Base-by-base conservation (phyloP, 2,888 invertebrate species). In the Dasypogon diadema region DNA sequence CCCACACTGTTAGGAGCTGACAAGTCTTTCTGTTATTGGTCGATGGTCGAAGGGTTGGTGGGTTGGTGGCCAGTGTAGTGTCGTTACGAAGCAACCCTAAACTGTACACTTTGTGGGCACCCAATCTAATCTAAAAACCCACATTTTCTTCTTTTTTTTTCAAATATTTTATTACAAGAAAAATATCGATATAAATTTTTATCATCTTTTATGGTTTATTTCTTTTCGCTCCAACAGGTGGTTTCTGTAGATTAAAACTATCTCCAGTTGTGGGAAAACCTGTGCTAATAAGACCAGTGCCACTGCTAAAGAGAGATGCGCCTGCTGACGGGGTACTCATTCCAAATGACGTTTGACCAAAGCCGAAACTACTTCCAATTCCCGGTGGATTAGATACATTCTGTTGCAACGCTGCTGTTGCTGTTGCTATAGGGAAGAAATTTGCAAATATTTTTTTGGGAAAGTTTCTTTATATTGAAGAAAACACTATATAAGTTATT, bases 171-270 rank as follows among this genome's bases (percentile, higher is more conserved):
- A 42, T 55, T 22, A 55, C 10, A 21, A 55, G 2, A 55, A 21
- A 55, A 55, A 18, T 10, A 24, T 21, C 8, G 10, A 55, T 10
- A 22, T 21, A 55, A 21, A 55, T 22, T 12, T 22, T 8, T 2
- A 55, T 12, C 6, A 10, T 22, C 2, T 51, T 18, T 89, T 87
- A 91, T 87, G 91, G 90, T 81, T 92, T 92, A 77, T 90, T 91
- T 78, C 92, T 87, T 84, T 93, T 93, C 77, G 88, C 89, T 70
- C 90, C 89, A 37, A 87, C 82, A 24, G 92, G 92, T 26, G 92
- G 92, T 81, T 92, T 92, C 85, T 92, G 92, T 51, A 92, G 87
- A 81, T 91, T 91, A 85, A 92, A 92, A 30, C 56, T 65, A 42
- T 34, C 72, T 18, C 30, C 46, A 14, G 58, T 24, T 14, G 60